Percentiles rank a stretch among this genome's conserved stretches.
phyloP scores from a whole-genome alignment of 1,140 invertebrate species.

The Zophobas morio region DNA sequence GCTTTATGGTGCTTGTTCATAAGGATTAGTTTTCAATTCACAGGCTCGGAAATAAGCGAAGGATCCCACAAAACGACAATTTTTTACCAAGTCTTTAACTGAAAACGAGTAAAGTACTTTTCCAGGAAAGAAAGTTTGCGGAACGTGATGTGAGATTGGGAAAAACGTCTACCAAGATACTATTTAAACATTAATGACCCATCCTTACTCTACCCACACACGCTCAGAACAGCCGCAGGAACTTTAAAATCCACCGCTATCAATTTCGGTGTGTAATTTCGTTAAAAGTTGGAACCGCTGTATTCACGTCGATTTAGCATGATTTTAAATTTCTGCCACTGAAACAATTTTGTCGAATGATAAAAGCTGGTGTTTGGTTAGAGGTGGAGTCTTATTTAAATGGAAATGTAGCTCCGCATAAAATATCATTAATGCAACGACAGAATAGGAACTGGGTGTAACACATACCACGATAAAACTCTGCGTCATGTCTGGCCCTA shows the following conservation, averaged over 20 bases:
- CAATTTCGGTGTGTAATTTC: conserved; percentile 9
- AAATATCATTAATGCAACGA: neutral
- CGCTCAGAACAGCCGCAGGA: neutral
- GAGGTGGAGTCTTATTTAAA: neutral
- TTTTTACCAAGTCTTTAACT: too few relatives aligned
- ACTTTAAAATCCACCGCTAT: conserved; percentile 16
- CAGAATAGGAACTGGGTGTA: neutral
- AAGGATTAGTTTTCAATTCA: too few relatives aligned
- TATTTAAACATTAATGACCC: conserved; percentile 20
- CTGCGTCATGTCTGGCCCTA: neutral
- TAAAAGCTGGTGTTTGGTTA: neutral
- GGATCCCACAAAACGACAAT: too few relatives aligned
- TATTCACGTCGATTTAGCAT: neutral
- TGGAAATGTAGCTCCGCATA: neutral
- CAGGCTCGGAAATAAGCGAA: too few relatives aligned
- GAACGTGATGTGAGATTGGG: conserved; percentile 16
- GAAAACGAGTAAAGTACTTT: neutral
- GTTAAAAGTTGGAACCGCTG: conserved; percentile 2
- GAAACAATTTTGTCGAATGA: neutral
- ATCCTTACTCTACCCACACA: conserved; percentile 10
- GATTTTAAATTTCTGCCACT: neutral
- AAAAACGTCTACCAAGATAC: conserved; percentile 6
- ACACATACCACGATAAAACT: neutral
- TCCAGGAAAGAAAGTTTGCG: neutral
- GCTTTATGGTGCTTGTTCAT: too few relatives aligned